A percentile compares a stretch with the other conserved stretches of the same genome.
phyloP scores from a whole-genome alignment of 2,797 vertebrate species.

The Falco naumanni region DNA sequence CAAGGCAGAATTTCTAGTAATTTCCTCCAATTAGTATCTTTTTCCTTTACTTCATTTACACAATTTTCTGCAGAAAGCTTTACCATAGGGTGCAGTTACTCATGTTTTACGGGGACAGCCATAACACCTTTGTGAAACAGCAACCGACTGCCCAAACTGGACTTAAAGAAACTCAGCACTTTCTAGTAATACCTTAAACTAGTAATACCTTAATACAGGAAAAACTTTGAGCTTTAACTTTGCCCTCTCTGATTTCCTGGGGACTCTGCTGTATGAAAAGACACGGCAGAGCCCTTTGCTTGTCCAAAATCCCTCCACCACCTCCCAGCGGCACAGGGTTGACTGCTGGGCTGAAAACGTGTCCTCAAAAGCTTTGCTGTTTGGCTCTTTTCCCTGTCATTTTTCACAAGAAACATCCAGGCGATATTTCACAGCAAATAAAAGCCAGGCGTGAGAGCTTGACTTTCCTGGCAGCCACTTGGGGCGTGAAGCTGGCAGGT shows the following conservation, averaged over 20 bases:
- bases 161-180: neutral
- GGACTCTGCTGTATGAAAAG: neutral
- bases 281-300: neutral
- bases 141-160: neutral
- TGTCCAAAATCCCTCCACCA: neutral
- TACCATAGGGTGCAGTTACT: neutral
- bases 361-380: neutral
- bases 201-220: neutral
- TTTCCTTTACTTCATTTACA: constrained; percentile 26
- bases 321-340: neutral
- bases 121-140: neutral
- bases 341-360: neutral
- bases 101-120: neutral
- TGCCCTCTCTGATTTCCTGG: neutral
- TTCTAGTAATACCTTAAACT: constrained; percentile 10
- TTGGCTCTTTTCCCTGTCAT: neutral
- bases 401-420: neutral
- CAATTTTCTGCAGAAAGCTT: neutral
- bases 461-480: neutral
- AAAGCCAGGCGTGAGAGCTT: neutral
- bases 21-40: constrained; percentile 41
- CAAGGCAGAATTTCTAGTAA: constrained; percentile 23
- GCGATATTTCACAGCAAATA: neutral
- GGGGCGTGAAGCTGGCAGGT: neutral
- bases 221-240: neutral